phyloP scores from a whole-genome alignment of 2,888 invertebrate species.

The Agrochola macilenta region DNA sequence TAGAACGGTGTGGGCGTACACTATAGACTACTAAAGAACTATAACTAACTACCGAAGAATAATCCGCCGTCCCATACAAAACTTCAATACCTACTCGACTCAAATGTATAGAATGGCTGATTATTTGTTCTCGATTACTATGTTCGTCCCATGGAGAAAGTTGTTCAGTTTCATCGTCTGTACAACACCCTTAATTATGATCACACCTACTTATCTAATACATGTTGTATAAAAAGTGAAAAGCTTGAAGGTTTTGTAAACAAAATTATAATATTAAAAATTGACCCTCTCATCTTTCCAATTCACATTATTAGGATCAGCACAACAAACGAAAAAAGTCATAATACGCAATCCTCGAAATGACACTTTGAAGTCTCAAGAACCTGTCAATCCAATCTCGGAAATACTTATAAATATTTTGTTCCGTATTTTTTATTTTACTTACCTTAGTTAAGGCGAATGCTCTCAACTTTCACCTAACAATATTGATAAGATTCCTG shows the following conservation, averaged over 20 bases:
- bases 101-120: no score
- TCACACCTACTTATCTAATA: no score
- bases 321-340: conserved; percentile 42
- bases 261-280: conserved; percentile 27
- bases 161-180: no score
- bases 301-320: conserved; percentile 41
- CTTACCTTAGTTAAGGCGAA: conserved; percentile 43
- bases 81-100: no score
- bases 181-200: no score
- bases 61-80: no score
- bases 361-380: conserved; percentile 61
- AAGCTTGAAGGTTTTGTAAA: not conserved
- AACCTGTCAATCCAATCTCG: conserved; percentile 72
- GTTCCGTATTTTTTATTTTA: conserved; percentile 45
- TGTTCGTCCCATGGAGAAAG: no score
- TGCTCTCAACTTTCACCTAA: not conserved
- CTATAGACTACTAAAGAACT: no score
- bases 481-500: not conserved
- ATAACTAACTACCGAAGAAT: no score
- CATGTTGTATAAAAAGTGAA: not conserved
- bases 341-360: conserved; percentile 51
- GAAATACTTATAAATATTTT: conserved; percentile 51
- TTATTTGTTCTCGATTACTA: no score
- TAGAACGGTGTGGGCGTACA: no score
- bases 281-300: conserved; percentile 38